phyloP scores from a whole-genome alignment of 2,888 invertebrate species.

The Heliconius hortense region DNA sequence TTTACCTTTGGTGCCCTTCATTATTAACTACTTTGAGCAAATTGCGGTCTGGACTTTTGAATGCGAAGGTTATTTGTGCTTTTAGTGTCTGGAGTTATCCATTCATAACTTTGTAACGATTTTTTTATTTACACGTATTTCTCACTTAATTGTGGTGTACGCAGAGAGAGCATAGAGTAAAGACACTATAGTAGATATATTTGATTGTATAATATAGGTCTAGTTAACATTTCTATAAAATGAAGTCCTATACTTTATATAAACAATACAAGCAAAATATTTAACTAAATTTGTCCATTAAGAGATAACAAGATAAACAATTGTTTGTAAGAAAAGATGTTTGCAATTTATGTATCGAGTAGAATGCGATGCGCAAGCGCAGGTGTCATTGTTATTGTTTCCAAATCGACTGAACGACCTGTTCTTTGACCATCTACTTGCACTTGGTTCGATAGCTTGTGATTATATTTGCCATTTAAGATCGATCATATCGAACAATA shows the following conservation, averaged over 20 bases:
- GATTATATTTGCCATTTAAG: constrained; percentile 11
- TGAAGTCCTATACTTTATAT: background rate
- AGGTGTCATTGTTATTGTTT: constrained; percentile 7
- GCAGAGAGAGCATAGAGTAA: background rate
- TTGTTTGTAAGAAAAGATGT: background rate
- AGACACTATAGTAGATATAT: background rate
- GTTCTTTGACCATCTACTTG: constrained; percentile 15
- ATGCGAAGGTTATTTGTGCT: constrained; percentile 4
- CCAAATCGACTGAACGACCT: constrained; percentile 11
- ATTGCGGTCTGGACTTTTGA: constrained; percentile 22
- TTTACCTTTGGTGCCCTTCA: constrained; percentile 27
- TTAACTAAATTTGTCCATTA: background rate
- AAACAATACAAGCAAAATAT: background rate
- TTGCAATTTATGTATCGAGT: background rate
- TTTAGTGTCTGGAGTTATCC: constrained; percentile 6
- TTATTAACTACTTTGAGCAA: constrained; percentile 27
- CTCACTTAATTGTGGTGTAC: background rate
- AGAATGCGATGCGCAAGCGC: constrained; percentile 6
- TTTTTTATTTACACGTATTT: background rate
- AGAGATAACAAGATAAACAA: background rate
- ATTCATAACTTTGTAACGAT: background rate
- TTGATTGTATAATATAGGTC: background rate
- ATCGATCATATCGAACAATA: constrained; percentile 3
- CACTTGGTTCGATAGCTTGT: constrained; percentile 4
- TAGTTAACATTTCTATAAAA: too few relatives aligned